Conservation (phyloP, 2,113 vertebrate genomes). For the Catagonus wagneri region DNA sequence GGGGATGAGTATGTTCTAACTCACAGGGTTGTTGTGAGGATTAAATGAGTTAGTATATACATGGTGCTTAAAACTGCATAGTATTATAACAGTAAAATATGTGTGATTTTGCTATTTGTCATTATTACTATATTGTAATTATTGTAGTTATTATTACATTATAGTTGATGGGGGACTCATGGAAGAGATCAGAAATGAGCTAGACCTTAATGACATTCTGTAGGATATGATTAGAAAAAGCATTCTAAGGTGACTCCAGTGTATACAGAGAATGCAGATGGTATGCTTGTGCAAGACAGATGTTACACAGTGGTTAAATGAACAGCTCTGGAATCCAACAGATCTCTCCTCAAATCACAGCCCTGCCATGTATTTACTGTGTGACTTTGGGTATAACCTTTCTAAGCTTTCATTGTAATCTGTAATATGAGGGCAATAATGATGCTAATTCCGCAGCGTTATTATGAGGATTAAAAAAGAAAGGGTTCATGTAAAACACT, state of each 20-base stretch:
- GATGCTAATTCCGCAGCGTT: not conserved
- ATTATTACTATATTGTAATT: not conserved
- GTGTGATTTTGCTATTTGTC: not conserved
- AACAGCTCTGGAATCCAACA: not conserved
- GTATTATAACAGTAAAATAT: not conserved
- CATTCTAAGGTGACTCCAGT: not conserved
- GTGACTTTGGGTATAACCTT: constrained; percentile 14
- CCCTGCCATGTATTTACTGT: not conserved
- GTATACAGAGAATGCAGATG: not conserved
- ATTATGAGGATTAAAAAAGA: not conserved
- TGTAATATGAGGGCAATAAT: not conserved
- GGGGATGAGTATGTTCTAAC: not conserved
- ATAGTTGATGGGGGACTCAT: not conserved
- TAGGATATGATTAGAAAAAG: not conserved
- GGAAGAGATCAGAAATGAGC: not conserved
- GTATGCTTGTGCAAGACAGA: not conserved
- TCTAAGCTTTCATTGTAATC: not conserved
- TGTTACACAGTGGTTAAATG: not conserved
- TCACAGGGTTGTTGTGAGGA: not conserved
- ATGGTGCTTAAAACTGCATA: not conserved
- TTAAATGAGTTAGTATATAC: not conserved
- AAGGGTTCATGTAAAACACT: not conserved
- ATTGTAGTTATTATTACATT: not conserved
- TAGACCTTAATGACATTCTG: not conserved
- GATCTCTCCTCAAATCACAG: not conserved